Evolutionary conservation across 2,113 vertebrate genomes (phyloP), one percentile per base, ranked within the genome.

Genomic region (Amia ocellicauda): DNA sequence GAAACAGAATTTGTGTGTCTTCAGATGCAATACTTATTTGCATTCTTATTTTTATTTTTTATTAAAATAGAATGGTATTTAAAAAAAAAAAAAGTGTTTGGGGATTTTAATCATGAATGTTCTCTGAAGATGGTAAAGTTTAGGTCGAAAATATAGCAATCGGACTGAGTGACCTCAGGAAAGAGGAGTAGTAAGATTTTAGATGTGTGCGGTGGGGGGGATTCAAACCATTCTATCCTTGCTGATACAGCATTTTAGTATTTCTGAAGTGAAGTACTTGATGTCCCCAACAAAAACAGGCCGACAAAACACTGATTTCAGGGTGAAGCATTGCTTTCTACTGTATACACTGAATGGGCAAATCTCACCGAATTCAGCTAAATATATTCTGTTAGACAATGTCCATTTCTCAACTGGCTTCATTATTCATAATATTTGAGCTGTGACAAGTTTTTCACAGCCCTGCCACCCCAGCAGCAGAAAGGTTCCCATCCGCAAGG

Each of bases 41-140:
- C 82, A 85, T 68, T 80, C 70, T 67, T 64, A 10, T 47, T 74
- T 69, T 50, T 69, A 69, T 26, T 52, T 79, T 74, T 61, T 74
- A 59, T 69, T 75, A 68, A 66, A 62, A 26, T 60, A 66, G 20
- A 66, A 58, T 10, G 66, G 42, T 66, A 58, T 73, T 60, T 78
- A 77, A 77, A 77, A 66, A 51, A 63, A 66, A 68, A 80, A 79
- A 62, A 74, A 60, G 74, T 67, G 69, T 76, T 67, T 51, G 43
- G 17, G 60, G 72, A 75, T 75, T 76, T 77, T 71, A 69, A 71
- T 82, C 67, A 60, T 22, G 75, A 72, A 73, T 75, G 74, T 77
- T 75, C 69, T 83, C 70, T 80, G 71, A 77, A 83, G 78, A 79
- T 81, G 76, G 66, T 83, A 68, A 83, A 63, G 76, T 83, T 76